Conservation (phyloP, 2,113 vertebrate species). For the Paratilapia polleni region DNA sequence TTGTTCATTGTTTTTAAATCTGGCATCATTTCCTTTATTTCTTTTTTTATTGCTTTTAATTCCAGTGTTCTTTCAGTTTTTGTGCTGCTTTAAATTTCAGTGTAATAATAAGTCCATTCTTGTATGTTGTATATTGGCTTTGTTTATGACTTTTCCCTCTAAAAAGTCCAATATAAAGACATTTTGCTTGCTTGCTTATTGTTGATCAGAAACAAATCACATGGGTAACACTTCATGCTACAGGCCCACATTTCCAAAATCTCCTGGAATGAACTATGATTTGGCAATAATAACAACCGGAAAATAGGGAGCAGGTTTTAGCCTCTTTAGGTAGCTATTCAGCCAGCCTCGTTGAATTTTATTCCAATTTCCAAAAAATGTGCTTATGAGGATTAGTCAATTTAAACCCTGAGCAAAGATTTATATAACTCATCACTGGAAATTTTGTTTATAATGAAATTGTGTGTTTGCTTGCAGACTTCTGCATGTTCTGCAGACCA, state of each 20-base stretch:
- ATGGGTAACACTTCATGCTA: background rate
- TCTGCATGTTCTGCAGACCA: background rate
- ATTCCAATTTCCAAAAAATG: background rate
- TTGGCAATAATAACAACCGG: background rate
- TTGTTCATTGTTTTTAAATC: background rate
- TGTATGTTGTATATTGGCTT: background rate
- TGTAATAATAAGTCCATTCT: accelerated
- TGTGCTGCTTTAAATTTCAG: background rate
- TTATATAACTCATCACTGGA: background rate
- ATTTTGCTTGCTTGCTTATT: background rate
- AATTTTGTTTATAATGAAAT: background rate
- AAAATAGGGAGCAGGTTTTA: background rate
- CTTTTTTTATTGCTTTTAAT: background rate
- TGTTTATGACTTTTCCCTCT: background rate
- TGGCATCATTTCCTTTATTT: background rate
- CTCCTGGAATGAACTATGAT: background rate
- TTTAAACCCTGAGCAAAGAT: background rate
- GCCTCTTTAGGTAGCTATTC: background rate
- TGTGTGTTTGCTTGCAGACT: background rate
- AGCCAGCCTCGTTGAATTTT: background rate
- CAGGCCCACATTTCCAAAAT: background rate
- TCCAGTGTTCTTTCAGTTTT: background rate
- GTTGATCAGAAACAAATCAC: background rate
- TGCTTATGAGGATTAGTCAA: background rate
- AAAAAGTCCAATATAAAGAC: background rate